phyloP scores from a whole-genome alignment of 2,113 vertebrate genomes.

The Mobula birostris region DNA sequence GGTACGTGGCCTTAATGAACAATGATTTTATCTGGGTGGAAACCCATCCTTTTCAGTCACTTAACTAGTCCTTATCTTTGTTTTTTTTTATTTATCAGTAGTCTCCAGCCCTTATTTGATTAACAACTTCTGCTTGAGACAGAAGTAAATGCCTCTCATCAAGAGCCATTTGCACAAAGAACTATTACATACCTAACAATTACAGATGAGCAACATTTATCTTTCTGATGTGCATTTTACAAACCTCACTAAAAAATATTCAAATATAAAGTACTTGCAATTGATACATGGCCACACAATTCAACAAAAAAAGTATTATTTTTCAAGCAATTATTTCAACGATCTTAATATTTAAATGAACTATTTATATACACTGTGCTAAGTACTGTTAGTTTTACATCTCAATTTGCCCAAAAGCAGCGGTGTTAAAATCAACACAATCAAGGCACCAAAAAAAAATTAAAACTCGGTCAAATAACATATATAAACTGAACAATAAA shows the following conservation, averaged over 20 bases:
- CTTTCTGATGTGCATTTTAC: not conserved
- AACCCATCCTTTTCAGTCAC: not conserved
- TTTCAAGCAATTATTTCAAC: constrained; percentile 3
- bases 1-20: not conserved
- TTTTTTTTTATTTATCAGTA: not conserved
- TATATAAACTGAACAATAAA: not conserved
- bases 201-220: not conserved
- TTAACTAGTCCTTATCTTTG: not conserved
- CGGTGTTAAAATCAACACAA: not conserved
- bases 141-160: not conserved
- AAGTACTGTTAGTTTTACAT: not conserved
- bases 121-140: not conserved
- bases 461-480: too few species aligned
- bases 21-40: not conserved
- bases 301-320: not conserved
- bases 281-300: not conserved
- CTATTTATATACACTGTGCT: not conserved
- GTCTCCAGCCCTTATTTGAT: not conserved
- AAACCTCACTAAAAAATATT: not conserved
- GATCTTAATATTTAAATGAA: not conserved
- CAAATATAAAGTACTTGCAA: not conserved
- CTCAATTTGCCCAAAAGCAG: not conserved
- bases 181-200: not conserved
- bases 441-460: too few species aligned
- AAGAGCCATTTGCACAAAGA: not conserved